Base-by-base conservation (phyloP, 2,888 invertebrate genomes). In the Tenthredo livida region DNA sequence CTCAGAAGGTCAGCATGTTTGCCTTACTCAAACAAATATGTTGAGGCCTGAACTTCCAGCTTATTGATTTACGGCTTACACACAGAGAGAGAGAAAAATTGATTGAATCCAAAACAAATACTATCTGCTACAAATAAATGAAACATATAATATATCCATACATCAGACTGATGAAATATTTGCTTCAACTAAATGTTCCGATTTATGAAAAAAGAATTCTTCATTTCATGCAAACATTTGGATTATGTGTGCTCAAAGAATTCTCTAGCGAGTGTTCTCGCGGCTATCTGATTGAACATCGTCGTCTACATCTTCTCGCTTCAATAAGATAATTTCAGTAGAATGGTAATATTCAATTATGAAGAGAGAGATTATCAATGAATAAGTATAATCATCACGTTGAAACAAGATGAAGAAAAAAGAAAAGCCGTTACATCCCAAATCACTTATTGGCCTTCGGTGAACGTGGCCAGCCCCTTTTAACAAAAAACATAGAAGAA, bases 1-100 rank as follows among this genome's bases (percentile, higher is more conserved):
- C 54, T 54, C 54, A 54, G 54, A 54, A 54, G 54, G n/a, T 54
- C 54, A 54, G 54, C 54, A 54, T n/a, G 54, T 54, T 54, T 54
- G n/a, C 54, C 7, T 54, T 5, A 54, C 7, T 54, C n/a, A n/a
- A 54, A n/a, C 54, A 54, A 54, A 54, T 54, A n/a, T 54, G 54
- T 6, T n/a, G 7, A 54, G 54, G 6, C 17, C 54, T n/a, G 54
- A 54, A 54, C 54, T n/a, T 54, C n/a, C n/a, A 10, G 54, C n/a
- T 4, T 54, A n/a, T 54, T 54, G 54, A 54, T 54, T 54, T n/a
- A 54, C n/a, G n/a, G 54, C 7, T 54, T 54, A n/a, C n/a, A 50
- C 0, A 37, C 7, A 37, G 37, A 37, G 37, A 37, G 37, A 37
- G 17, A 54, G 33, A n/a, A 54, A 54, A 7, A 54, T 54, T 54